A percentile compares a stretch with the other conserved stretches of the same genome.
phyloP scores from a whole-genome alignment of 2,113 vertebrate genomes.

The Monarcha castaneiventris region DNA sequence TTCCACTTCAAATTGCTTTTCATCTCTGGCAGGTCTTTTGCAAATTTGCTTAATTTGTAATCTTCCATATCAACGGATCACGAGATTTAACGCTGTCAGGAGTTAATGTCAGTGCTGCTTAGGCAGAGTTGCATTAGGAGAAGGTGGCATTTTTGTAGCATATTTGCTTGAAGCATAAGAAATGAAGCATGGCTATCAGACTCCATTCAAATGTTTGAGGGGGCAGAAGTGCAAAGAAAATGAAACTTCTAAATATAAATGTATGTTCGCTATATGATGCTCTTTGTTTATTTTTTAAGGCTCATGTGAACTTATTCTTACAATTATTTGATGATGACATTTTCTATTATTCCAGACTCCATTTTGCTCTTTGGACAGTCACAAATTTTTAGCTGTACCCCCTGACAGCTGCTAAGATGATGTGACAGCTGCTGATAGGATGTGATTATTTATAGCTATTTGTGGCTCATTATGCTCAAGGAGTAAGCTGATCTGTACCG shows the following conservation, averaged over 20 bases:
- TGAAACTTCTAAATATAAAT: not conserved
- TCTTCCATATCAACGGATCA: not conserved
- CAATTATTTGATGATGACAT: not conserved
- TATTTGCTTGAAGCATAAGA: not conserved
- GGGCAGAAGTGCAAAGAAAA: not conserved
- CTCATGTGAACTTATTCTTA: not conserved
- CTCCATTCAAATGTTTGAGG: not conserved
- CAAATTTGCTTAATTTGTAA: conserved; percentile 22
- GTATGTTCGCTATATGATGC: not conserved
- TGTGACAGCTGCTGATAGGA: not conserved
- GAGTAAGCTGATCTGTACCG: not conserved
- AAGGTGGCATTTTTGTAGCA: not conserved
- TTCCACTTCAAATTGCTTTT: conserved; percentile 41
- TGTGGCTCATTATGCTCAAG: not conserved
- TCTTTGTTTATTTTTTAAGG: not conserved
- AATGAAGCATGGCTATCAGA: not conserved
- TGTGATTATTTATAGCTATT: not conserved
- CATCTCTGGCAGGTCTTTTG: conserved; percentile 19
- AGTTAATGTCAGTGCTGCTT: not conserved
- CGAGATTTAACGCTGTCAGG: not conserved
- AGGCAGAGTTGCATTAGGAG: not conserved
- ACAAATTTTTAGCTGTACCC: not conserved
- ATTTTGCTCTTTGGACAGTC: not conserved
- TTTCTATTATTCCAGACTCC: not conserved
- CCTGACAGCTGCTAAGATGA: not conserved